Evolutionary conservation across 2,797 vertebrate species (phyloP).

Genomic region (Coendou prehensilis): DNA sequence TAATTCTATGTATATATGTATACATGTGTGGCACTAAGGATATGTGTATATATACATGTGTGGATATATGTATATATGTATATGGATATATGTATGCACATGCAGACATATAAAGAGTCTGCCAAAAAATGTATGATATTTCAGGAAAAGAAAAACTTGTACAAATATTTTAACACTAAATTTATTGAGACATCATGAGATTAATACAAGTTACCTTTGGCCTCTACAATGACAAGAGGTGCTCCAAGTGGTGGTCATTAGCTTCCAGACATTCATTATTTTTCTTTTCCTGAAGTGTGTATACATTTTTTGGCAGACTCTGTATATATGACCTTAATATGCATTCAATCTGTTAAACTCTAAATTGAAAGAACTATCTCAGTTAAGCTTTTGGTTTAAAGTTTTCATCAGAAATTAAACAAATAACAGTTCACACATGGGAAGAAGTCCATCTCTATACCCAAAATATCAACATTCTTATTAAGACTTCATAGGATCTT

Average conservation of each 20-base stretch:
- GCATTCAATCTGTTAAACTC: conserved; percentile 12
- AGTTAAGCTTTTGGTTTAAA: conserved; percentile 32
- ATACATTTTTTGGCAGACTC: background rate
- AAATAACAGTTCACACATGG: background rate
- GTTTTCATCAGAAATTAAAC: conserved; percentile 34
- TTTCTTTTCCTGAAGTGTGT: background rate
- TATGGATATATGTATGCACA: background rate
- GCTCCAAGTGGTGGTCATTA: background rate
- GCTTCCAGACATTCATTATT: background rate
- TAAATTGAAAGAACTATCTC: conserved; percentile 29
- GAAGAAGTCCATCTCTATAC: background rate
- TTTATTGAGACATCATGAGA: background rate
- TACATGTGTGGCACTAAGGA: background rate
- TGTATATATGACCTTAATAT: background rate
- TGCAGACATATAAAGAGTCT: background rate
- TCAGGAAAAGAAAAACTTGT: background rate
- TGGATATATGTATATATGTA: background rate
- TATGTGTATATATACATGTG: background rate
- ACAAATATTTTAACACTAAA: background rate
- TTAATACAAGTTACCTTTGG: background rate
- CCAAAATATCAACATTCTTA: background rate
- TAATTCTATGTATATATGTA: background rate
- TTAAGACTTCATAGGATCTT: conserved; percentile 6
- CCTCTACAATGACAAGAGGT: background rate
- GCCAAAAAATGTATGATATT: background rate